Percentiles rank a stretch among this genome's conserved stretches.
These are phyloP conservation scores for Drosophila vallismaia DNA, from an alignment of 2,888 invertebrate species.

Conservation along the genomic window DNA sequence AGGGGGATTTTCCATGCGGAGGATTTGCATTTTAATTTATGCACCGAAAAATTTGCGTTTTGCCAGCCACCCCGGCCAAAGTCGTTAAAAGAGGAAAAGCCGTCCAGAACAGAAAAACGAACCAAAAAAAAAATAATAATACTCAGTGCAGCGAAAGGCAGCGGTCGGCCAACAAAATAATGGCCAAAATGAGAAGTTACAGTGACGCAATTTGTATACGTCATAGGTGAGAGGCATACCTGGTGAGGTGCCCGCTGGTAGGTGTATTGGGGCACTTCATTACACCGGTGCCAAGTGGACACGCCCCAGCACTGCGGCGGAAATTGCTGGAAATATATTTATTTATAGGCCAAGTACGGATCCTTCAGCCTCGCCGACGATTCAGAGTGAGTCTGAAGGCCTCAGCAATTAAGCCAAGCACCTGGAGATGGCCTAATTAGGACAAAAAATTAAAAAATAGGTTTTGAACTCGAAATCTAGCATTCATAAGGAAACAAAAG, in stretches of 20 bases:
- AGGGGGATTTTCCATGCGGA: constrained; percentile 78
- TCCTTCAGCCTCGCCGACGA: constrained; percentile 6
- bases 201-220: constrained; percentile 59
- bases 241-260: constrained; percentile 17
- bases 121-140: constrained; percentile 18
- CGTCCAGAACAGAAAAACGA: constrained; percentile 41
- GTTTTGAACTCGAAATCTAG: neutral
- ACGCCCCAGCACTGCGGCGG: constrained; percentile 43
- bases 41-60: constrained; percentile 74
- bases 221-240: constrained; percentile 32
- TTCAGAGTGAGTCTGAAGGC: constrained; percentile 23
- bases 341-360: constrained; percentile 42
- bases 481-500: no score
- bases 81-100: constrained; percentile 49
- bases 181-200: constrained; percentile 67
- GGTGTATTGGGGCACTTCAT: constrained; percentile 44
- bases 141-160: constrained; percentile 11
- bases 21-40: constrained; percentile 81
- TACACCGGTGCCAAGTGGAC: constrained; percentile 39
- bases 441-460: neutral
- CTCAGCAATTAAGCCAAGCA: constrained; percentile 17
- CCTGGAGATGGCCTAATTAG: constrained; percentile 28
- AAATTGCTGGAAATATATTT: constrained; percentile 50
- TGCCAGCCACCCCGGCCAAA: constrained; percentile 45
- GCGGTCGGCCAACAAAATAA: constrained; percentile 47